A percentile compares a stretch with the other conserved stretches of the same genome.
These are phyloP conservation scores for Drosophila cognata DNA, from an alignment of 2,888 invertebrate species.

Conservation along the genomic window DNA sequence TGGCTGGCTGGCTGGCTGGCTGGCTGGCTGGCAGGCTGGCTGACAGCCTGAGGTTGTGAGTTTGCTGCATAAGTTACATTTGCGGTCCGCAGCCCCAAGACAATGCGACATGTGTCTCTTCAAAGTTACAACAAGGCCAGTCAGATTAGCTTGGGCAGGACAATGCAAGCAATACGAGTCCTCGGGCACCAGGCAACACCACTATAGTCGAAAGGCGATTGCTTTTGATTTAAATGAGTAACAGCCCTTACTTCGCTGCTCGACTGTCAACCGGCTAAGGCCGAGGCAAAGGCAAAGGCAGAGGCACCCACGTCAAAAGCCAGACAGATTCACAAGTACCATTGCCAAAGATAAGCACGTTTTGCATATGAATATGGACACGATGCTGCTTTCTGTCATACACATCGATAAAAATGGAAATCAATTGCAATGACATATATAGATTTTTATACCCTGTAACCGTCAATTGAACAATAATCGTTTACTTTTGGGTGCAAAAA, in stretches of 20 bases:
- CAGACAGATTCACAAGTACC: constrained; percentile 41
- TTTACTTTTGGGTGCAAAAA: neutral
- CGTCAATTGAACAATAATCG: neutral
- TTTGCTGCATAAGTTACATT: constrained; percentile 34
- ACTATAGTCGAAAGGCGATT: constrained; percentile 46
- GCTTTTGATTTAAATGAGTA: constrained; percentile 70
- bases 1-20: neutral
- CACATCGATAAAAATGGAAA: constrained; percentile 56
- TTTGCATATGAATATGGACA: constrained; percentile 53
- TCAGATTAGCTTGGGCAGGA: constrained; percentile 62
- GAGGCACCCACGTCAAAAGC: constrained; percentile 52
- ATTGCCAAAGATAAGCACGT: constrained; percentile 42
- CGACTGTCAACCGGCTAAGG: neutral
- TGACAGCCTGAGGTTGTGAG: constrained; percentile 11
- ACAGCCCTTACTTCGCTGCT: constrained; percentile 26
- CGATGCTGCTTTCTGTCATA: constrained; percentile 3
- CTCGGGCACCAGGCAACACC: constrained; percentile 21
- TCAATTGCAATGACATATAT: constrained; percentile 43
- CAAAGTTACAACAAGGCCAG: constrained; percentile 60
- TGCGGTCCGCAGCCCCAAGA: constrained; percentile 53
- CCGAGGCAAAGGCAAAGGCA: neutral
- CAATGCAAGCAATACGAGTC: constrained; percentile 29
- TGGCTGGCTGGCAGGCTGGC: neutral
- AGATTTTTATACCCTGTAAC: constrained; percentile 6
- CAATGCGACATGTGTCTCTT: constrained; percentile 52